These are phyloP conservation scores for Drosophila pseudotalamancana DNA, from an alignment of 2,888 invertebrate genomes.

Conservation along the genomic window DNA sequence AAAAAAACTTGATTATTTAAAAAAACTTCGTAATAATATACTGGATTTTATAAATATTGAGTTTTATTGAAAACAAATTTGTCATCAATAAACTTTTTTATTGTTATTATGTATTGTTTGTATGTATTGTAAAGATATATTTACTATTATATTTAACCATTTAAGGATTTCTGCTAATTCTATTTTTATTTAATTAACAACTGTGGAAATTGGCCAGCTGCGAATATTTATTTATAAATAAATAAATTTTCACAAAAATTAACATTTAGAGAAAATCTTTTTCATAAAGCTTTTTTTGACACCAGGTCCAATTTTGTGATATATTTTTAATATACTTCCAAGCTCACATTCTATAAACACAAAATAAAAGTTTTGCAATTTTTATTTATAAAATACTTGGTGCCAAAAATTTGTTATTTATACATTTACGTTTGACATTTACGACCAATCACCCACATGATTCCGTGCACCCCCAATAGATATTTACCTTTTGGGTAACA, in stretches of 20 bases:
- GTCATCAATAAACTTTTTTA: not conserved
- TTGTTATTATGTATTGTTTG: not conserved
- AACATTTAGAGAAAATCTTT: not conserved
- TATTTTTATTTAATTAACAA: constrained; percentile 4
- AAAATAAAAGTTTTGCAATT: not conserved
- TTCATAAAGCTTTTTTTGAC: too few species aligned
- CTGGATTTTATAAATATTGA: too few species aligned
- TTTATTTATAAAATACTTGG: constrained; percentile 22
- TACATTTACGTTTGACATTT: too few species aligned
- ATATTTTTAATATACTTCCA: too few species aligned
- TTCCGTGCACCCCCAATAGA: constrained; percentile 2
- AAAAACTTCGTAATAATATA: too few species aligned
- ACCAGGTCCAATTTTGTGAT: too few species aligned
- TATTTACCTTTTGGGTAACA: too few species aligned
- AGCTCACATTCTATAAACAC: too few species aligned
- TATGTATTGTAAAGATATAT: constrained; percentile 14
- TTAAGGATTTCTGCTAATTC: constrained; percentile 24
- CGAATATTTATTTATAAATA: not conserved
- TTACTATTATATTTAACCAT: too few species aligned
- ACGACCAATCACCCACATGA: too few species aligned
- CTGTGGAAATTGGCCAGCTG: constrained; percentile 1
- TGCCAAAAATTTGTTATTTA: constrained; percentile 15
- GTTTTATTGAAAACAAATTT: not conserved
- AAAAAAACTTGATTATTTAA: too few species aligned
- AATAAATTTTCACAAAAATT: not conserved